Base-by-base conservation (phyloP, 92 coral and sea anemone genomes). In the Epizoanthus ramosus region DNA sequence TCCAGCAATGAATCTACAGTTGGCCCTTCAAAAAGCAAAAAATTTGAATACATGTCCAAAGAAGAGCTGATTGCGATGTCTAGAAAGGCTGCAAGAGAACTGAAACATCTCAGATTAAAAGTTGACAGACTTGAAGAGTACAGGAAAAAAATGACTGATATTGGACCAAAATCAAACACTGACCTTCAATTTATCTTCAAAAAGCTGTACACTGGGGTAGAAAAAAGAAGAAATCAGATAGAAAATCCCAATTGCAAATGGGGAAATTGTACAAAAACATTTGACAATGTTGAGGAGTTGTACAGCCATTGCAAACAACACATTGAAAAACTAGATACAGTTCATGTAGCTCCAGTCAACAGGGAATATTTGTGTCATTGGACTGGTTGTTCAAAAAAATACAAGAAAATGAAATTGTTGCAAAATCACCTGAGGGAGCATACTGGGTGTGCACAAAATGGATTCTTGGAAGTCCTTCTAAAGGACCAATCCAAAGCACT, bases 341-440 rank as follows among this genome's bases (percentile, higher is more conserved):
- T 6, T 12, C 22, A 50, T 28, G 59, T 74, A 19, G 87, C 87
- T 3, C 87, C 87, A 58, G 70, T 84, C n/a, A 57, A 74, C 45
- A 18, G 82, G 17, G 79, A 59, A 25, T 84, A 84, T 64, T n/a
- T 19, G 19, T 84, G 87, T 54, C 39, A 79, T 24, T 85, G 88
- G 88, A 3, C 57, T 0, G 79, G 88, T 14, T 84, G 87, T 63
- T 53, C 77, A 56, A 84, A 73, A 84, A 72, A 84, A n/a, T 83
- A 60, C 69, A 73, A 56, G 31, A 73, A 73, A 73, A 21, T 84
- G 2, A 84, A 74, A 64, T n/a, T 84, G 12, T 52, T 84, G 7
- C 80, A 84, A 33, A 74, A 74, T 1, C 81, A 84, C 3, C 28
- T 84, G 3, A 41, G 87, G 59, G 81, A 84, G 22, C 87, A 84